These are phyloP conservation scores for Nycteola revayana DNA, from an alignment of 2,888 invertebrate genomes.

Conservation along the genomic window DNA sequence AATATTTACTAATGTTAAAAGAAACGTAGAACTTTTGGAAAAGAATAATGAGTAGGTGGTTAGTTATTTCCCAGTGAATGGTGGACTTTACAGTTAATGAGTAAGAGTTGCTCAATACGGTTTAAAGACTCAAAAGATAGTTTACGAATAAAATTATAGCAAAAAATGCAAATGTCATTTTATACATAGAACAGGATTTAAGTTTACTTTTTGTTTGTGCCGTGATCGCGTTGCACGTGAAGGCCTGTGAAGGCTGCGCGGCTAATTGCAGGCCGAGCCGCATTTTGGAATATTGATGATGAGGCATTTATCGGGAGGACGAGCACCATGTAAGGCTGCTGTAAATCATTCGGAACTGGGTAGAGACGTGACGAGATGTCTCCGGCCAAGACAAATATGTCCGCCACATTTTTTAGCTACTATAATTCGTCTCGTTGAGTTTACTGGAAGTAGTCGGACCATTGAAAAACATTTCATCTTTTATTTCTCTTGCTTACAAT, in stretches of 20 bases:
- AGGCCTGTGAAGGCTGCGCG: slow-evolving; percentile 74
- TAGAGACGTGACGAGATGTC: slow-evolving; percentile 77
- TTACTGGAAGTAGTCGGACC: slow-evolving; percentile 48
- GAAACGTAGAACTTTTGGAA: no score
- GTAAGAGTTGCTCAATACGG: no score
- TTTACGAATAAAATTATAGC: slow-evolving; percentile 35
- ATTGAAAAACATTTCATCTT: slow-evolving; percentile 34
- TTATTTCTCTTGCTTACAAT: no score
- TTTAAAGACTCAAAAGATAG: slow-evolving; percentile 25
- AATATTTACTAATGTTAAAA: no score
- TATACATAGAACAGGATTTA: slow-evolving; percentile 75
- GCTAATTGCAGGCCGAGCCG: slow-evolving; percentile 78
- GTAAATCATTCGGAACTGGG: slow-evolving; percentile 77
- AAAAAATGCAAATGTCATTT: slow-evolving; percentile 62
- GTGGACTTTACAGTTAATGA: no score
- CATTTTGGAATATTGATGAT: slow-evolving; percentile 82
- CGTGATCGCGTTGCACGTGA: slow-evolving; percentile 63
- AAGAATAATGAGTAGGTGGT: no score
- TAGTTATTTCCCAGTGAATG: no score
- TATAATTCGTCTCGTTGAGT: slow-evolving; percentile 63
- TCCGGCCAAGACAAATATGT: slow-evolving; percentile 73
- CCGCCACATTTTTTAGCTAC: slow-evolving; percentile 66
- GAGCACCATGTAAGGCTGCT: slow-evolving; percentile 72
- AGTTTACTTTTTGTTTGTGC: slow-evolving; percentile 63
- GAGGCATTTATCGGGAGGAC: slow-evolving; percentile 79